These are phyloP conservation scores for Ptychobarbus kaznakovi DNA, from an alignment of 2,797 vertebrate species.

Conservation along the genomic window DNA sequence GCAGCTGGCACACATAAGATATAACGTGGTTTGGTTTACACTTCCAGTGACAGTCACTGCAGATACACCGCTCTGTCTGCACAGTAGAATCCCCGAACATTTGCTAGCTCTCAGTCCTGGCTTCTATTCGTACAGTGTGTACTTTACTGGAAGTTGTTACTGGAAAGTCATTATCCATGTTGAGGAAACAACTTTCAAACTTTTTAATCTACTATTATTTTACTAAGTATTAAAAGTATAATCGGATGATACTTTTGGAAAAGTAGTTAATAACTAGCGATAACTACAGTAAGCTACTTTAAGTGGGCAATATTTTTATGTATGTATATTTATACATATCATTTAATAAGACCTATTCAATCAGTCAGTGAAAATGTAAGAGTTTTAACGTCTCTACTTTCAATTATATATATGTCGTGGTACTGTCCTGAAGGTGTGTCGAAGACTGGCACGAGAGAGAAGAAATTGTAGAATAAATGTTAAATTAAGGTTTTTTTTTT, in stretches of 20 bases:
- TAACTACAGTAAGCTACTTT: too few species aligned
- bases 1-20: slow-evolving; percentile 72
- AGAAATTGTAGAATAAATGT: too few species aligned
- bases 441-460: too few species aligned
- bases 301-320: too few species aligned
- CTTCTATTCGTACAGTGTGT: slow-evolving; percentile 72
- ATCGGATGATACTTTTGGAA: neutral
- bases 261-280: neutral
- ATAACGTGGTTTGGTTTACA: slow-evolving; percentile 62
- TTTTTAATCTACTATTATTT: neutral
- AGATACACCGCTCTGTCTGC: slow-evolving; percentile 59
- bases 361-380: too few species aligned
- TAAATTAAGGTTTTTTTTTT: too few species aligned
- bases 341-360: too few species aligned
- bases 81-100: slow-evolving; percentile 56
- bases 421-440: too few species aligned
- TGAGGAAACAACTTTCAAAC: neutral
- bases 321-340: too few species aligned
- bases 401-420: too few species aligned
- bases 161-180: slow-evolving; percentile 43
- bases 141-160: slow-evolving; percentile 58
- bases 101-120: slow-evolving; percentile 43
- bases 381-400: too few species aligned
- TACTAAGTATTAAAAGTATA: neutral
- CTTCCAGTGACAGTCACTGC: slow-evolving; percentile 65